A percentile compares a stretch with the other conserved stretches of the same genome.
Conservation (phyloP, 1,140 invertebrate species). For the Brachionus rubens region DNA sequence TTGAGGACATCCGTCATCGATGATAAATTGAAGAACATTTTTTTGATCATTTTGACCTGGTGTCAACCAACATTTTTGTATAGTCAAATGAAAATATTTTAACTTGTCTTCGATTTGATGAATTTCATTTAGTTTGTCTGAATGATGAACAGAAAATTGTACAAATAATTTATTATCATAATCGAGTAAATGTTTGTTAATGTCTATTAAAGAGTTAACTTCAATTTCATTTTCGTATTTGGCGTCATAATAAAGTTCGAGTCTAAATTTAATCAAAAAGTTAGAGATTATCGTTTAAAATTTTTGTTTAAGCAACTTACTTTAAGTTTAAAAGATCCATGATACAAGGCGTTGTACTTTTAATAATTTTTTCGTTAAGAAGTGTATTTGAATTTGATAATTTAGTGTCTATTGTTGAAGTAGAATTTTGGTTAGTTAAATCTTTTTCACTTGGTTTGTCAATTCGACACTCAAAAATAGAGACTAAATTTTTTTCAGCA, state of each 20-base stretch:
- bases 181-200: neutral
- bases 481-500: neutral
- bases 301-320: too few species aligned
- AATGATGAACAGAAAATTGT: constrained; percentile 9
- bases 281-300: too few species aligned
- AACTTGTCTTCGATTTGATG: constrained; percentile 23
- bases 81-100: constrained; percentile 35
- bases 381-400: neutral
- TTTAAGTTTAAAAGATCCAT: constrained; percentile 7
- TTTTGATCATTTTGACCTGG: neutral
- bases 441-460: neutral
- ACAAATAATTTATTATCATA: neutral
- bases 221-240: neutral
- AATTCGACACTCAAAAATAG: neutral
- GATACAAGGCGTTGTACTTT: neutral
- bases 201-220: neutral
- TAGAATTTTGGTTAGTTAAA: neutral
- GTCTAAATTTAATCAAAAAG: too few species aligned
- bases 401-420: neutral
- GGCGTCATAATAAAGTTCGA: neutral
- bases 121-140: neutral
- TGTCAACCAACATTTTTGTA: constrained; percentile 8
- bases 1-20: constrained; percentile 10
- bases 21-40: neutral
- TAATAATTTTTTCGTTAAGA: neutral